Percentiles rank a stretch among this genome's conserved stretches.
phyloP scores from a whole-genome alignment of 2,888 invertebrate genomes.

The Lydus trimaculatus region DNA sequence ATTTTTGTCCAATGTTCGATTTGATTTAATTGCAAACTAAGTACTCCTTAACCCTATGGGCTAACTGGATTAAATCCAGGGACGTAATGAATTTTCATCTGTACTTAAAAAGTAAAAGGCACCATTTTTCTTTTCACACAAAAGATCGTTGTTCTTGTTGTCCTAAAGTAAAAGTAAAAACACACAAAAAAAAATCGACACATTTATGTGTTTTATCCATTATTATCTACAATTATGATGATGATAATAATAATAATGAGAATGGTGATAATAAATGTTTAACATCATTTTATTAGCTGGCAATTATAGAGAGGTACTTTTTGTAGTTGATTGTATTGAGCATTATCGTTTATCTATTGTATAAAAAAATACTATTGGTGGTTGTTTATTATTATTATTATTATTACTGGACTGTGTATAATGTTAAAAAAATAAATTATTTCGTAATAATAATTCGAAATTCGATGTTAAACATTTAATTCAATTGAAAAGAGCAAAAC shows the following conservation, averaged over 20 bases:
- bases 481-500: slow-evolving; percentile 29
- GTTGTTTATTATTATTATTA: slow-evolving; percentile 11
- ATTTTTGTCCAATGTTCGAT: slow-evolving; percentile 28
- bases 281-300: slow-evolving; percentile 49
- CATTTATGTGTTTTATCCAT: background rate
- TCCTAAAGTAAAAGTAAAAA: slow-evolving; percentile 31
- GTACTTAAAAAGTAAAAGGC: slow-evolving; percentile 38
- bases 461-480: slow-evolving; percentile 59
- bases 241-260: slow-evolving; percentile 37
- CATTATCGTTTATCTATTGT: slow-evolving; percentile 38
- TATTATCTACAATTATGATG: slow-evolving; percentile 8
- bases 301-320: slow-evolving; percentile 42
- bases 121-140: slow-evolving; percentile 31
- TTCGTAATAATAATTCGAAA: slow-evolving; percentile 47
- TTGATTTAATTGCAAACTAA: no score
- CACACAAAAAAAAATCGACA: background rate
- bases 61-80: no score
- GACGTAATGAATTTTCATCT: slow-evolving; percentile 37
- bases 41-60: no score
- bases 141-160: slow-evolving; percentile 27
- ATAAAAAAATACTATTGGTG: slow-evolving; percentile 35
- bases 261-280: slow-evolving; percentile 54
- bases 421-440: slow-evolving; percentile 51
- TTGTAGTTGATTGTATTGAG: slow-evolving; percentile 52
- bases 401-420: slow-evolving; percentile 36